A percentile compares a stretch with the other conserved stretches of the same genome.
These are phyloP conservation scores for Tyto alba DNA, from an alignment of 2,113 vertebrate species.

Conservation along the genomic window DNA sequence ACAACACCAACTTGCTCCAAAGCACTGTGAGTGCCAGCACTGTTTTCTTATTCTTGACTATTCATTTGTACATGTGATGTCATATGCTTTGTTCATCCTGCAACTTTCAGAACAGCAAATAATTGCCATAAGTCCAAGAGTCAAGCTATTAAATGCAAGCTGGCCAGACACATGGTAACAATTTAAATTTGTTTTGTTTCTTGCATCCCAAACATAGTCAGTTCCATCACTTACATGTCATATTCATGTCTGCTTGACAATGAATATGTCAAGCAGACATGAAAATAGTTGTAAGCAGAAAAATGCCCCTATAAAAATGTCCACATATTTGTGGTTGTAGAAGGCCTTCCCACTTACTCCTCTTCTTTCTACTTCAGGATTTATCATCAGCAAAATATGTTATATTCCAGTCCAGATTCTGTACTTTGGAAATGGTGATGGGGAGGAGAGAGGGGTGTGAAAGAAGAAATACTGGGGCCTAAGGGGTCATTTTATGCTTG, in stretches of 20 bases:
- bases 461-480: background rate
- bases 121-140: constrained; percentile 2
- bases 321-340: background rate
- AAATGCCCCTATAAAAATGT: constrained; percentile 12
- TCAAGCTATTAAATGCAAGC: constrained; percentile 22
- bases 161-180: constrained; percentile 21
- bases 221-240: background rate
- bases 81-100: constrained; percentile 13
- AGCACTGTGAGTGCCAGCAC: background rate
- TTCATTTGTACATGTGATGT: background rate
- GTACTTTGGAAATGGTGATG: background rate
- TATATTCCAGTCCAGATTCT: background rate
- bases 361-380: background rate
- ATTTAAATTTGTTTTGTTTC: constrained; percentile 4
- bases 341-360: background rate
- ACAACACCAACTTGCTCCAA: background rate
- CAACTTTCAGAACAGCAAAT: constrained; percentile 38
- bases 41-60: background rate
- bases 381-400: background rate
- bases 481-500: background rate
- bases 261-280: too few species aligned
- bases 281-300: constrained; percentile 6
- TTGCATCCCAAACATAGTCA: background rate
- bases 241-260: too few species aligned
- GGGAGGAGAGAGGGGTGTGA: background rate